A percentile compares a stretch with the other conserved stretches of the same genome.
These are phyloP conservation scores for Dicranocentrus wangi DNA, from an alignment of 2,888 invertebrate genomes.

Conservation along the genomic window DNA sequence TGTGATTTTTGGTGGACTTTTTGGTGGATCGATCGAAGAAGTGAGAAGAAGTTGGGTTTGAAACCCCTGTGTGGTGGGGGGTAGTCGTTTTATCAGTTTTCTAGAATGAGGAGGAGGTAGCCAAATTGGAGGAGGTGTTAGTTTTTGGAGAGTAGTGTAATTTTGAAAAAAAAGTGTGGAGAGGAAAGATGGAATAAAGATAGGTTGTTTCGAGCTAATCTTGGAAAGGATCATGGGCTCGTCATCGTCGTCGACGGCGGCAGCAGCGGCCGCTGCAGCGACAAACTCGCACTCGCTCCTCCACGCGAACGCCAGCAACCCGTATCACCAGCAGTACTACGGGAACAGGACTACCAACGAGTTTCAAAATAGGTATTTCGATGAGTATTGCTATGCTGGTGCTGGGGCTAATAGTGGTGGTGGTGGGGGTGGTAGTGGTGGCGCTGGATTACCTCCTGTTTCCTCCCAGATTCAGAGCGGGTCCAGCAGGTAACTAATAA, in stretches of 20 bases:
- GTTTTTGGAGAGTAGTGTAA: no score
- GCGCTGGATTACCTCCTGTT: neutral
- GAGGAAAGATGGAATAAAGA: no score
- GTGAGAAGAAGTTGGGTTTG: no score
- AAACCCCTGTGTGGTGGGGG: no score
- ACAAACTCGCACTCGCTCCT: neutral
- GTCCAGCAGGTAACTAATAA: neutral
- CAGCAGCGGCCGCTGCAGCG: constrained; percentile 36
- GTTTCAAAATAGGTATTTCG: constrained; percentile 17
- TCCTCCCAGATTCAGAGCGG: neutral
- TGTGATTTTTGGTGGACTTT: no score
- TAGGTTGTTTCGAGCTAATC: no score
- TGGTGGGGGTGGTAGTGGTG: constrained; percentile 2
- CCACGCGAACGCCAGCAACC: constrained; percentile 15
- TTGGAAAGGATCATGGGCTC: no score
- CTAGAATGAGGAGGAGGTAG: no score
- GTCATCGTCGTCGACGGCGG: constrained; percentile 46
- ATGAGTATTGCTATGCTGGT: constrained; percentile 8
- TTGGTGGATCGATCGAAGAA: no score
- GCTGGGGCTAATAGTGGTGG: neutral
- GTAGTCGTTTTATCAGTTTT: no score
- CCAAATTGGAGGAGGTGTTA: no score
- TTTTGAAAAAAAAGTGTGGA: no score
- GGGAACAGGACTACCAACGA: neutral
- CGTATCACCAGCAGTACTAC: constrained; percentile 24